phyloP scores from a whole-genome alignment of 2,888 invertebrate genomes.

The Hololepta plana region DNA sequence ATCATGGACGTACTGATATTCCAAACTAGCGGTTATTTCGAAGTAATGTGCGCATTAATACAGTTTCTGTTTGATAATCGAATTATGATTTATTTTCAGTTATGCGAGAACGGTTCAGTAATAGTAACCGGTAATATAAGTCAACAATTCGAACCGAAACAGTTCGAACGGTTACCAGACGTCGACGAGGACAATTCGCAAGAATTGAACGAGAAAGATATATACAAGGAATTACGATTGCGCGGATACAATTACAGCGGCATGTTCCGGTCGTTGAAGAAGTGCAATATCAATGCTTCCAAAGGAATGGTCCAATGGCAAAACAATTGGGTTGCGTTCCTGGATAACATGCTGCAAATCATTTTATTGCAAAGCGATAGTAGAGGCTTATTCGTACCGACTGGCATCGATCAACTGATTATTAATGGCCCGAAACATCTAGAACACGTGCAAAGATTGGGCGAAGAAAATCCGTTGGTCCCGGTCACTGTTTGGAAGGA shows the following conservation, averaged over 20 bases:
- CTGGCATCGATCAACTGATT: constrained; percentile 8
- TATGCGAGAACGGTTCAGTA: constrained; percentile 5
- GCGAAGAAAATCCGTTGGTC: too few relatives aligned
- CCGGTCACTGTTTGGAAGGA: too few relatives aligned
- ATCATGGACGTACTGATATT: constrained; percentile 9
- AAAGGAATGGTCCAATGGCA: constrained; percentile 44
- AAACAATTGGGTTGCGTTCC: constrained; percentile 73
- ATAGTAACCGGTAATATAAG: constrained; percentile 7
- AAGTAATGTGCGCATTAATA: constrained; percentile 8
- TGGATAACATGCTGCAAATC: constrained; percentile 76
- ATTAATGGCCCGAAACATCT: constrained; percentile 3
- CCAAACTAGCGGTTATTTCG: constrained; percentile 10
- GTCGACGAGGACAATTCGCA: constrained; percentile 2
- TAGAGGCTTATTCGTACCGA: constrained; percentile 53
- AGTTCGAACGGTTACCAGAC: not conserved
- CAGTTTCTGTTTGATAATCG: not conserved
- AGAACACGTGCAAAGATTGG: not conserved
- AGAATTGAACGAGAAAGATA: constrained; percentile 9
- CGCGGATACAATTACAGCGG: constrained; percentile 11
- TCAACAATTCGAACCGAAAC: constrained; percentile 1
- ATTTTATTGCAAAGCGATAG: constrained; percentile 49
- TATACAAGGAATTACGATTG: constrained; percentile 10
- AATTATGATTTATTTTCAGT: constrained; percentile 3
- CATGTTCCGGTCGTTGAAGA: constrained; percentile 12
- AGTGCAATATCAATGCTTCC: constrained; percentile 17